phyloP scores from a whole-genome alignment of 2,113 vertebrate species.

The Megaptera novaeangliae region DNA sequence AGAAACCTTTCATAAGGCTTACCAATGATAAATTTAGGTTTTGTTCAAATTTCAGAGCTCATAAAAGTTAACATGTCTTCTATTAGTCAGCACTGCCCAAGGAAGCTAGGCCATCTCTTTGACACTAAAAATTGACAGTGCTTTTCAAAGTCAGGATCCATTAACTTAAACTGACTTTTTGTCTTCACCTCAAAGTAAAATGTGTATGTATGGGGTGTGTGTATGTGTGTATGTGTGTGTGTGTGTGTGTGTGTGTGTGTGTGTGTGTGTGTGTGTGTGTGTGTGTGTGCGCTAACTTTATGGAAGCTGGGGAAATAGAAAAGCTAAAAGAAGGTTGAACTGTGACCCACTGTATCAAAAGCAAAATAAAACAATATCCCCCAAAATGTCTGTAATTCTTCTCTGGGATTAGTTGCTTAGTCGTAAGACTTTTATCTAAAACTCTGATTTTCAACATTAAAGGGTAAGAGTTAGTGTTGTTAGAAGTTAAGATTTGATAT shows the following conservation, averaged over 20 bases:
- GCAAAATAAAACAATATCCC: background rate
- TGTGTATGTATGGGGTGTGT: background rate
- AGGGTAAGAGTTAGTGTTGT: background rate
- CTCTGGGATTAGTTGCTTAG: background rate
- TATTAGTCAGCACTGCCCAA: background rate
- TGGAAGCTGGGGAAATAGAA: background rate
- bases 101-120: background rate
- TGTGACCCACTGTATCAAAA: background rate
- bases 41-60: background rate
- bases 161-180: background rate
- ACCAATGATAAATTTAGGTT: background rate
- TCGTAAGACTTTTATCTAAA: background rate
- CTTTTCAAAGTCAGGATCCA: background rate
- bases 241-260: background rate
- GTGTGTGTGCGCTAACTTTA: background rate
- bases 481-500: background rate
- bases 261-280: background rate
- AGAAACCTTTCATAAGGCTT: background rate
- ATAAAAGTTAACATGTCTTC: background rate
- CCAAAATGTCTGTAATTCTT: background rate
- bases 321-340: background rate
- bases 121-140: background rate
- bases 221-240: background rate
- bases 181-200: background rate
- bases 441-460: background rate